Conservation (phyloP, 2,113 vertebrate species). For the Poicephalus meyeri region DNA sequence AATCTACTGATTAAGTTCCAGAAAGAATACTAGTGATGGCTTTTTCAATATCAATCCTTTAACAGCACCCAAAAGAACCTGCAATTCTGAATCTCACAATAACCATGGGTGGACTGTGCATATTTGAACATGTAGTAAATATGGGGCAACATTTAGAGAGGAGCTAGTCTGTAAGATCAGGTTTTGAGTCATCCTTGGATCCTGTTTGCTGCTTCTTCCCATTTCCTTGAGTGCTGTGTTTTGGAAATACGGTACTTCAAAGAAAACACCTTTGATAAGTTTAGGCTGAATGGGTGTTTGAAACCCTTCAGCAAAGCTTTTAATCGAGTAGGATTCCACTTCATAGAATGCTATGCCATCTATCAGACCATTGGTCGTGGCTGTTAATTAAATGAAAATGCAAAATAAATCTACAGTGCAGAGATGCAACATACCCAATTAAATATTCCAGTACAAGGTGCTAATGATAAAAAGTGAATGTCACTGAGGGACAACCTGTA, state of each 20-base stretch:
- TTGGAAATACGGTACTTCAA: background rate
- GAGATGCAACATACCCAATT: constrained; percentile 20
- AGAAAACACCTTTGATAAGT: background rate
- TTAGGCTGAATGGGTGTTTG: background rate
- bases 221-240: fast-evolving
- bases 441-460: constrained; percentile 12
- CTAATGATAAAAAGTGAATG: constrained; percentile 19
- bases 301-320: constrained; percentile 36
- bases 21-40: constrained; percentile 29
- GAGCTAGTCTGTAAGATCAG: background rate
- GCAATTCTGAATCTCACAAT: background rate
- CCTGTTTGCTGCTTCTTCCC: background rate
- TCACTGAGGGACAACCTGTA: background rate
- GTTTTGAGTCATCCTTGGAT: background rate
- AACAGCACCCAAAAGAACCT: background rate
- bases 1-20: constrained; percentile 53
- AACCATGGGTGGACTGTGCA: fast-evolving
- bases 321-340: constrained; percentile 32
- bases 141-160: background rate
- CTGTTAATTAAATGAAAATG: constrained; percentile 52
- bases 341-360: constrained; percentile 23
- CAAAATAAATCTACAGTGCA: constrained; percentile 23
- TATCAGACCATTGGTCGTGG: constrained; percentile 28
- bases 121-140: background rate
- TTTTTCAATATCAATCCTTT: background rate